Evolutionary conservation across 2,888 invertebrate species (phyloP).

Genomic region (Lottia scabra): DNA sequence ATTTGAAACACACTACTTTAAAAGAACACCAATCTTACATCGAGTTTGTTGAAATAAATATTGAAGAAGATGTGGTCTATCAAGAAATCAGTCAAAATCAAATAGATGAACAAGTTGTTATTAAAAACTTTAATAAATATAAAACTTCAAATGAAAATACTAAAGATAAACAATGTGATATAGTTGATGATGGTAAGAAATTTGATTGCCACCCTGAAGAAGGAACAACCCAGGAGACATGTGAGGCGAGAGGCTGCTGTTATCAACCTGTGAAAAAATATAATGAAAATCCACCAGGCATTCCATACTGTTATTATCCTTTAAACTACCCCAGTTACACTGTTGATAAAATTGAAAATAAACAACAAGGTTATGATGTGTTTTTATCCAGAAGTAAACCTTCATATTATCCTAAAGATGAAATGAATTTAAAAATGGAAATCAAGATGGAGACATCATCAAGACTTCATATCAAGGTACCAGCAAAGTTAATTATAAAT

Average conservation of each 20-base stretch:
- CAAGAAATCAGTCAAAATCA: not conserved
- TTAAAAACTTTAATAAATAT: not conserved
- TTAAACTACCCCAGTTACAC: slow-evolving; percentile 37
- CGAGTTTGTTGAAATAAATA: not conserved
- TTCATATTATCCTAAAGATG: slow-evolving; percentile 41
- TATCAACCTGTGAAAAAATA: slow-evolving; percentile 10
- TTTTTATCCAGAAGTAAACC: slow-evolving; percentile 29
- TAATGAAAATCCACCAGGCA: slow-evolving; percentile 28
- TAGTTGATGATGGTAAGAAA: slow-evolving; percentile 28
- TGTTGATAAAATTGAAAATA: slow-evolving; percentile 23
- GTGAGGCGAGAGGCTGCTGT: slow-evolving; percentile 48
- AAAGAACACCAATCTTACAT: not conserved
- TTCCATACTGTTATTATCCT: slow-evolving; percentile 51
- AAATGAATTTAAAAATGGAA: slow-evolving; percentile 38
- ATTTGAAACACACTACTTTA: not conserved
- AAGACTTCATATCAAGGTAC: slow-evolving; percentile 49
- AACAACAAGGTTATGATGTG: slow-evolving; percentile 31
- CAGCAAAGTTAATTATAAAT: no score
- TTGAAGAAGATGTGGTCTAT: not conserved
- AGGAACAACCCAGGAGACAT: slow-evolving; percentile 23
- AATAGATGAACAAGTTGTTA: not conserved
- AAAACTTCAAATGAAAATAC: not conserved
- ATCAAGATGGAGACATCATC: slow-evolving; percentile 41
- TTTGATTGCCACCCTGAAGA: slow-evolving; percentile 53
- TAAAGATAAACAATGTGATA: slow-evolving; percentile 23